Evolutionary conservation across 2,113 vertebrate species (phyloP).

Genomic region (Heliornis fulica): DNA sequence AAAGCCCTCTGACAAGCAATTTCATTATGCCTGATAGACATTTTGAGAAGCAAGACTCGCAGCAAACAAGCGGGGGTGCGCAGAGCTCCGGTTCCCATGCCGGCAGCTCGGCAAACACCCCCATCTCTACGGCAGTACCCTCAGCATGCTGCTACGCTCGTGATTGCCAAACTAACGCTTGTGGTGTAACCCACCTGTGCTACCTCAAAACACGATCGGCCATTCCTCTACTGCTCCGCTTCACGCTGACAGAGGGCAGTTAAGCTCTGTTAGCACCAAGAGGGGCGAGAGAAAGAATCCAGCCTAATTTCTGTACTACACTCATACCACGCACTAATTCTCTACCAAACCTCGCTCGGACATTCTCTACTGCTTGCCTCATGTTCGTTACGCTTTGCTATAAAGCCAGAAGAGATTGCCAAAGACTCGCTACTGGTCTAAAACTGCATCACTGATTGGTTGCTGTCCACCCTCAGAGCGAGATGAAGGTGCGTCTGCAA

Average conservation of each 20-base stretch:
- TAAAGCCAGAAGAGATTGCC: not conserved
- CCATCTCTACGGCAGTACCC: not conserved
- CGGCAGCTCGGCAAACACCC: not conserved
- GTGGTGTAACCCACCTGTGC: not conserved
- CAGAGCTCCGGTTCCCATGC: not conserved
- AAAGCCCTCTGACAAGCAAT: not conserved
- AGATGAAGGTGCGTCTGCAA: not conserved
- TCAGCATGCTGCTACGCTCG: not conserved
- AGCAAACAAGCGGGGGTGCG: not conserved
- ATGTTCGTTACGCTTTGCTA: not conserved
- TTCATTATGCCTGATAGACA: not conserved
- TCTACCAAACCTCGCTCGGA: not conserved
- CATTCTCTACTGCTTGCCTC: not conserved
- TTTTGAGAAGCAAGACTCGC: not conserved
- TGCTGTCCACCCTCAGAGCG: not conserved
- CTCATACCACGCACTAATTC: not conserved
- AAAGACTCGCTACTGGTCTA: not conserved
- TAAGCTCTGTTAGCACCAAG: not conserved
- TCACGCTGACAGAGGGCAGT: not conserved
- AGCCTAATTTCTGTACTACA: not conserved
- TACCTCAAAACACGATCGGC: accelerated
- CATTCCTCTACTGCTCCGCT: not conserved
- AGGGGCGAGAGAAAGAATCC: not conserved
- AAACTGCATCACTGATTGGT: not conserved
- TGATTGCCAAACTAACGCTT: not conserved